phyloP scores from a whole-genome alignment of 2,113 vertebrate species.

The Vidua chalybeata region DNA sequence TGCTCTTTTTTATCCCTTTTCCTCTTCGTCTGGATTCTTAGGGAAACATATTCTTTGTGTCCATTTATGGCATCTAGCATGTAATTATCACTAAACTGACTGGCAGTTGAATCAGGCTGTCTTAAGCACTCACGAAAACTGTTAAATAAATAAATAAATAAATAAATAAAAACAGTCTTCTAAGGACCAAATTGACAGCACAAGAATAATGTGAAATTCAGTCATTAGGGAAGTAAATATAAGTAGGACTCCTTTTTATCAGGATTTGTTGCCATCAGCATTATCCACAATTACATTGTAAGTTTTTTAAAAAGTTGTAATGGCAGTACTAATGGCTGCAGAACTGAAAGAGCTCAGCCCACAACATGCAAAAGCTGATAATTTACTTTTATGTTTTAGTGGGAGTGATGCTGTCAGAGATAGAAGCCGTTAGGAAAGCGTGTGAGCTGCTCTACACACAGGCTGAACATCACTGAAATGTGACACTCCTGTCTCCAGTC shows the following conservation, averaged over 20 bases:
- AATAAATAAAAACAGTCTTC: background rate
- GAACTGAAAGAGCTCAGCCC: background rate
- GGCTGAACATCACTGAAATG: background rate
- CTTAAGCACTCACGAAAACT: background rate
- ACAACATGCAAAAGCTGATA: background rate
- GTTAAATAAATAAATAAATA: conserved; percentile 34
- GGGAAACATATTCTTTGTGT: background rate
- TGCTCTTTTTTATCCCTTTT: background rate
- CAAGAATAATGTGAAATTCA: background rate
- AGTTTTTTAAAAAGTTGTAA: background rate
- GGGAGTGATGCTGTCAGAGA: background rate
- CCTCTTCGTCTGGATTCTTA: background rate
- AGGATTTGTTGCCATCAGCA: background rate
- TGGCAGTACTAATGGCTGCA: background rate
- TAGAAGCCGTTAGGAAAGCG: background rate
- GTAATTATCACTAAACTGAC: background rate
- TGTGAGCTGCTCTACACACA: background rate
- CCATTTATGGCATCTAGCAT: background rate
- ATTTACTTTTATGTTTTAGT: background rate
- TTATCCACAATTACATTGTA: background rate
- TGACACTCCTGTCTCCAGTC: background rate
- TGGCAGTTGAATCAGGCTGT: background rate
- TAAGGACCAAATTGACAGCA: background rate
- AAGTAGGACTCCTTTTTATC: background rate
- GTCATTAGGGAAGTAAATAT: background rate